Conservation (phyloP, 2,888 invertebrate species). For the Eupithecia subfuscata region DNA sequence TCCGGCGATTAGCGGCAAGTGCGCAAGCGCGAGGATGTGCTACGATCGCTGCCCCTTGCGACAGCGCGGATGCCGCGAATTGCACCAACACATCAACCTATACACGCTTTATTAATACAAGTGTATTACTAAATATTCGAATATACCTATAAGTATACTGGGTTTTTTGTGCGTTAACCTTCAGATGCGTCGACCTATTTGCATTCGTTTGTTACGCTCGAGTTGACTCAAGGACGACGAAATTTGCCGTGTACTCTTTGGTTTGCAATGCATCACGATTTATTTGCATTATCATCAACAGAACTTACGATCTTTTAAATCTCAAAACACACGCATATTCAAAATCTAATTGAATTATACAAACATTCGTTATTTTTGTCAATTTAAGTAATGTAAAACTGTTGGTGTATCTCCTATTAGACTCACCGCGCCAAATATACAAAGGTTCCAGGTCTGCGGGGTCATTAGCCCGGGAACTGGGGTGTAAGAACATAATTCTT, state of each 20-base stretch:
- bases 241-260: conserved; percentile 48
- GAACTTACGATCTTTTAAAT: too few species aligned
- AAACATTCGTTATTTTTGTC: not conserved
- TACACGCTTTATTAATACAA: conserved; percentile 77
- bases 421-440: conserved; percentile 80
- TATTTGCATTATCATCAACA: too few species aligned
- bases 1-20: conserved; percentile 78
- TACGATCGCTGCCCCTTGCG: conserved; percentile 69
- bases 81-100: conserved; percentile 72
- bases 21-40: conserved; percentile 79
- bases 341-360: not conserved
- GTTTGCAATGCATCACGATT: not conserved
- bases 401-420: not conserved
- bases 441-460: conserved; percentile 76
- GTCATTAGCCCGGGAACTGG: conserved; percentile 76
- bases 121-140: conserved; percentile 78
- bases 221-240: conserved; percentile 73
- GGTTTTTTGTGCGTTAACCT: conserved; percentile 78
- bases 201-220: conserved; percentile 79
- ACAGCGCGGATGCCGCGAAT: conserved; percentile 80
- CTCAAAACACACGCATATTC: not conserved
- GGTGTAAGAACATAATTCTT: conserved; percentile 79
- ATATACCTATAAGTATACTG: conserved; percentile 55
- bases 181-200: conserved; percentile 75
- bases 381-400: not conserved